phyloP scores from a whole-genome alignment of 1,140 invertebrate species.

The Pseudomyrmex cubaensis region DNA sequence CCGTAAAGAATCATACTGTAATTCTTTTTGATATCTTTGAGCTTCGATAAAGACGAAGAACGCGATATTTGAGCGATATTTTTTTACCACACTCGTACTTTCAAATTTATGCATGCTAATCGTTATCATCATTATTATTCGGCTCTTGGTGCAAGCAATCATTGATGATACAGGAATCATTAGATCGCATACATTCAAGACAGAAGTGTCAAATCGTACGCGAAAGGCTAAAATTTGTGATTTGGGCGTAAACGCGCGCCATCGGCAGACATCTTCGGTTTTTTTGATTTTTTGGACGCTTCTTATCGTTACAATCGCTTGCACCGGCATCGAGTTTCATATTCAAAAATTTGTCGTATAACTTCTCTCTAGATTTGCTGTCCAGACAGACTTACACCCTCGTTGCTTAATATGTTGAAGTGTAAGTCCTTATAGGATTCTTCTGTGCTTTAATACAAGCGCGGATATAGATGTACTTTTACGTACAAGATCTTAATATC shows the following conservation, averaged over 20 bases:
- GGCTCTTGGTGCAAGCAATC: constrained; percentile 33
- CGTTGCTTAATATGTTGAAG: constrained; percentile 23
- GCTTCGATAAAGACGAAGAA: constrained; percentile 50
- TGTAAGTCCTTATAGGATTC: background rate
- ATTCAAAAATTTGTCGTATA: constrained; percentile 6
- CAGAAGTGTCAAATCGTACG: constrained; percentile 41
- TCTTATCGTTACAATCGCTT: constrained; percentile 31
- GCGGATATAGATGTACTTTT: constrained; percentile 1
- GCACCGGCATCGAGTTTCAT: background rate
- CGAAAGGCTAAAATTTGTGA: constrained; percentile 34
- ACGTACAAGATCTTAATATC: constrained; percentile 9
- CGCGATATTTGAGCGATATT: constrained; percentile 19
- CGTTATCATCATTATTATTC: constrained; percentile 32
- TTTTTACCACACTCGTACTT: constrained; percentile 35
- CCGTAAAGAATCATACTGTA: constrained; percentile 26
- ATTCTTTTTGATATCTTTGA: constrained; percentile 37
- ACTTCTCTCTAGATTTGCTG: constrained; percentile 3
- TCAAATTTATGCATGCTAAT: constrained; percentile 30
- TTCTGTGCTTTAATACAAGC: background rate
- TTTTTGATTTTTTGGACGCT: constrained; percentile 41
- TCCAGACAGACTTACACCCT: constrained; percentile 28
- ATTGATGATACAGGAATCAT: constrained; percentile 16
- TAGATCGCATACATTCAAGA: constrained; percentile 29
- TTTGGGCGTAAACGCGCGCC: constrained; percentile 58
- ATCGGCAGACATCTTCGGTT: constrained; percentile 67